A percentile compares a stretch with the other conserved stretches of the same genome.
phyloP scores from a whole-genome alignment of 1,140 invertebrate genomes.

The Drosophila watanabei region DNA sequence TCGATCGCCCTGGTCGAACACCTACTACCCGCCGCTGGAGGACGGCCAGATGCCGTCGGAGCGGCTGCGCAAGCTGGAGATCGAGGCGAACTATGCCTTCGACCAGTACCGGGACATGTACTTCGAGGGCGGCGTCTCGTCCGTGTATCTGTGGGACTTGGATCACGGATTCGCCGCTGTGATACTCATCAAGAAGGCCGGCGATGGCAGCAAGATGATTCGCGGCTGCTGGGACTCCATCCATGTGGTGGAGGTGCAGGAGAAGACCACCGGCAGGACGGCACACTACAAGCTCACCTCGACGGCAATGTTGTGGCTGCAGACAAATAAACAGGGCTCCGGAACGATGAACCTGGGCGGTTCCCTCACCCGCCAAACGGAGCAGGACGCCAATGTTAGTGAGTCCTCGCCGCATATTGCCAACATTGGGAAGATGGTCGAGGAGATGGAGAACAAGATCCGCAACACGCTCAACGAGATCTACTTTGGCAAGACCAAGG shows the following conservation, averaged over 20 bases:
- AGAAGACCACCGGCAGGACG: slow-evolving; percentile 96
- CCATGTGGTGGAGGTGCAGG: slow-evolving; percentile 99
- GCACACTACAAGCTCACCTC: slow-evolving; percentile 99
- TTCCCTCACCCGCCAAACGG: slow-evolving; percentile 98
- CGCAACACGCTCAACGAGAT: slow-evolving; percentile 99
- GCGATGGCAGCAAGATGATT: slow-evolving; percentile 98
- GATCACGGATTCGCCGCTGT: slow-evolving; percentile 99
- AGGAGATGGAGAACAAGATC: slow-evolving; percentile 99
- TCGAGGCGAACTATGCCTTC: slow-evolving; percentile 99
- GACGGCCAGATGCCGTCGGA: slow-evolving; percentile 99
- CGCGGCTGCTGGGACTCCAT: slow-evolving; percentile 99
- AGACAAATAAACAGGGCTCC: slow-evolving; percentile 98
- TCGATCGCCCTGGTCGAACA: slow-evolving; percentile 99
- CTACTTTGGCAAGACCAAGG: slow-evolving; percentile 99
- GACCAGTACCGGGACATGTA: slow-evolving; percentile 99
- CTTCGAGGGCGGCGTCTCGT: slow-evolving; percentile 99
- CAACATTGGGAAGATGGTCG: slow-evolving; percentile 98
- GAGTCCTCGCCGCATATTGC: slow-evolving; percentile 98
- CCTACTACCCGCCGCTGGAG: slow-evolving; percentile 98
- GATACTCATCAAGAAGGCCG: slow-evolving; percentile 99
- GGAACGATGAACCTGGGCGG: slow-evolving; percentile 99
- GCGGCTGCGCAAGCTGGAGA: slow-evolving; percentile 96
- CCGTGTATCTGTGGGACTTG: slow-evolving; percentile 99
- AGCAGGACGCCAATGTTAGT: slow-evolving; percentile 95
- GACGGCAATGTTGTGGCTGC: slow-evolving; percentile 99